Base-by-base conservation (phyloP, 2,888 invertebrate species). In the Drosophila anomelani region DNA sequence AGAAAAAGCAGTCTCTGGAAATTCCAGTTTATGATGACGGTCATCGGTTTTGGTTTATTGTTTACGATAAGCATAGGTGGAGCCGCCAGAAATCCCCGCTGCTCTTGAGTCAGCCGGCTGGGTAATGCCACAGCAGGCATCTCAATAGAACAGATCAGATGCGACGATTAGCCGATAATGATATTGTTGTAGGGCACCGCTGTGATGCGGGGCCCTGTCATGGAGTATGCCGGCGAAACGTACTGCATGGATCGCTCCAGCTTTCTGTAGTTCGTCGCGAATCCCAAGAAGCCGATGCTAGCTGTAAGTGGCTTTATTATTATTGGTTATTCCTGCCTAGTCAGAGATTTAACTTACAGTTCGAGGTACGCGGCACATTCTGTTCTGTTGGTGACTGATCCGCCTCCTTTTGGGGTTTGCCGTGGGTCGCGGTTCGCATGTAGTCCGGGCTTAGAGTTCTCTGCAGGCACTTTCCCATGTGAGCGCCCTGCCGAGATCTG, bases 181-280 rank as follows among this genome's bases (percentile, higher is more conserved):
- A 92, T 89, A 9, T 75, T 78, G 72, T 85, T 90, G 66, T 92
- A 92, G 3, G 92, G 92, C 7, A 81, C 84, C 8, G 85, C 80
- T 15, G 89, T 88, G 4, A 92, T 77, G 20, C 88, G 90, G 23
- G 90, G 89, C 17, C 92, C 92, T 1, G 90, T 80, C 92, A 92
- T 92, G 4, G 90, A 90, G 49, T 75, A 74, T 1, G 90, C 75
- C 0, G 92, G 92, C 9, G 92, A 92, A 23, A 89, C 66, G 69
- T 92, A 92, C 44, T 88, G 88, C 85, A 92, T 92, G 4, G 92
- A 91, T 12, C 88, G 79, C 34, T 92, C 92, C 81, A 91, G 86
- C 60, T 88, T 77, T 5, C 67, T 73, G 38, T 91, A 92, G 43
- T 71, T 76, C 5, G 81, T 55, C 10, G 32, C 4, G 17, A 43